A percentile compares a stretch with the other conserved stretches of the same genome.
Conservation (phyloP, 2,888 invertebrate species). For the Trilocha varians region DNA sequence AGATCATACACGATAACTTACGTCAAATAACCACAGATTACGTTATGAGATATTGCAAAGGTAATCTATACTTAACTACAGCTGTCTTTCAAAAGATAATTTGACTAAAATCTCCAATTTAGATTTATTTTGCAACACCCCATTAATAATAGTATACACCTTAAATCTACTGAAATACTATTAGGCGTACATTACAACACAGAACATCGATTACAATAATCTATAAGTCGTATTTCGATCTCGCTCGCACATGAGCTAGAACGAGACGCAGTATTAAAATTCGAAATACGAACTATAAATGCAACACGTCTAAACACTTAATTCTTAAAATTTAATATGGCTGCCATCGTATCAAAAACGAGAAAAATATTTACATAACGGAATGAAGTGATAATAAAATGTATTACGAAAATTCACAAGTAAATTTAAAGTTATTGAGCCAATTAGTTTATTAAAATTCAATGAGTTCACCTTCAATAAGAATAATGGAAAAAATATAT, state of each 20-base stretch:
- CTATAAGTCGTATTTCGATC: conserved; percentile 1
- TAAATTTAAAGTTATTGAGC: background rate
- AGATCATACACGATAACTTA: background rate
- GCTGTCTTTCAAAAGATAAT: background rate
- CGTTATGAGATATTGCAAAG: too few species aligned
- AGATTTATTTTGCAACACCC: background rate
- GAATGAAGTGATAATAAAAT: background rate
- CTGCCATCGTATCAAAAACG: background rate
- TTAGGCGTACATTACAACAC: background rate
- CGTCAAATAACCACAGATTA: background rate
- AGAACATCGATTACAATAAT: conserved; percentile 6
- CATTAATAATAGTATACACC: background rate
- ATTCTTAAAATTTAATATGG: conserved; percentile 16
- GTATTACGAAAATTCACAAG: background rate
- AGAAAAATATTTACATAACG: background rate
- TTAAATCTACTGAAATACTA: background rate
- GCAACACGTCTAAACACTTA: background rate
- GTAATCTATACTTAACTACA: background rate
- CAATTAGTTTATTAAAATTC: background rate
- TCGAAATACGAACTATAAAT: background rate
- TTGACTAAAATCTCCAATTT: background rate
- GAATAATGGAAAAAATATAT: too few species aligned
- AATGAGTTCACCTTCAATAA: too few species aligned
- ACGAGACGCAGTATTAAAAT: background rate
- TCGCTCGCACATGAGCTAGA: background rate